Evolutionary conservation across 2,113 vertebrate genomes (phyloP).

Genomic region (Potamarius usumacintae): DNA sequence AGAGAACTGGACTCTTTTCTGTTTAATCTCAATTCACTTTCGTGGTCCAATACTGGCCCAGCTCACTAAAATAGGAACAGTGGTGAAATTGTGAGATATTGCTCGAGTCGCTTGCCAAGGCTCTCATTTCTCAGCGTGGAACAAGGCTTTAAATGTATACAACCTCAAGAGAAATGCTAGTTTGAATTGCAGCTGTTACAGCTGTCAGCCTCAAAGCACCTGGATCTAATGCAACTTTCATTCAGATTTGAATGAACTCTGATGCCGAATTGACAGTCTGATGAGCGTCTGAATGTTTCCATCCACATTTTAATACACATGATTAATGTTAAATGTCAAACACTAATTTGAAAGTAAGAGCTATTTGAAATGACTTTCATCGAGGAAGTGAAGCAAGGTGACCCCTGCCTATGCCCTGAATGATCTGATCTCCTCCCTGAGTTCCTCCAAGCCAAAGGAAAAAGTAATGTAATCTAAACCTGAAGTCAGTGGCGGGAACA

Average conservation of each 20-base stretch:
- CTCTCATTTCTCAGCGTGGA: neutral
- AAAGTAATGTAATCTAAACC: neutral
- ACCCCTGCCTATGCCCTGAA: neutral
- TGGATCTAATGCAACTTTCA: neutral
- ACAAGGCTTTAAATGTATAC: conserved; percentile 3
- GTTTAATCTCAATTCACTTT: conserved; percentile 7
- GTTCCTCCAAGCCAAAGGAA: neutral
- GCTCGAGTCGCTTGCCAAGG: neutral
- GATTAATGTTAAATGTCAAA: neutral
- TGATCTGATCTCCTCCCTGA: conserved; percentile 9
- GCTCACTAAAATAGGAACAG: neutral
- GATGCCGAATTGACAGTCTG: conserved; percentile 2
- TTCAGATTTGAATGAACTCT: neutral
- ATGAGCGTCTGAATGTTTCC: neutral
- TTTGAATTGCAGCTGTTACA: conserved; percentile 9
- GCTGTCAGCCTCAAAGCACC: neutral
- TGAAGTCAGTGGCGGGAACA: conserved; percentile 5
- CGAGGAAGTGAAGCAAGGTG: neutral
- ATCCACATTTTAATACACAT: neutral
- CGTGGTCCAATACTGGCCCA: neutral
- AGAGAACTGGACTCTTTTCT: neutral
- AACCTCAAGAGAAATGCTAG: neutral
- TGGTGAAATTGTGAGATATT: conserved; percentile 14
- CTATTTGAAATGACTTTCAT: neutral
- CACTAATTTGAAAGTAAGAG: neutral